phyloP scores from a whole-genome alignment of 1,140 invertebrate genomes.

The Potamilus streckersoni region DNA sequence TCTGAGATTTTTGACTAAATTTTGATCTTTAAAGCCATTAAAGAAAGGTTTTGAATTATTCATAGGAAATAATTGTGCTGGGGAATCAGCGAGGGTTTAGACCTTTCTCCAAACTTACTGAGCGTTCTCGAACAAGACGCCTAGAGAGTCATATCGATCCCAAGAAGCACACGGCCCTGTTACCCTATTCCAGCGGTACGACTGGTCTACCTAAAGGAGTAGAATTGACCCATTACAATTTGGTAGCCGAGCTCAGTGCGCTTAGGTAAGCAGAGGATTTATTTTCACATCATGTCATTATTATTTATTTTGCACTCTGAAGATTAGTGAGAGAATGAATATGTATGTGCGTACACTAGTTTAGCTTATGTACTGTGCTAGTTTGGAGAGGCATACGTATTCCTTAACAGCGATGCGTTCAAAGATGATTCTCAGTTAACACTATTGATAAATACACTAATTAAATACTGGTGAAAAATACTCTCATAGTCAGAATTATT shows the following conservation, averaged over 20 bases:
- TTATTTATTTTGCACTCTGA: too few relatives aligned
- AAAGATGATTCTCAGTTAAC: too few relatives aligned
- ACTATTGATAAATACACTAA: too few relatives aligned
- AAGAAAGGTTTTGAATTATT: too few relatives aligned
- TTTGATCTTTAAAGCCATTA: too few relatives aligned
- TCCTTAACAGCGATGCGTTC: too few relatives aligned
- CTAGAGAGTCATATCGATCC: constrained; percentile 11
- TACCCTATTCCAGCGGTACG: constrained; percentile 67
- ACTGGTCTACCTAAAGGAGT: constrained; percentile 63
- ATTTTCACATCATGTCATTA: neutral
- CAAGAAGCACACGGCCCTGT: constrained; percentile 51
- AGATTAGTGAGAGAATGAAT: neutral
- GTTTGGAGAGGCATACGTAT: neutral
- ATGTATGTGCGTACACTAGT: neutral
- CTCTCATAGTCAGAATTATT: too few relatives aligned
- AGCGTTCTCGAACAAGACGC: neutral
- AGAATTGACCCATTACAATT: constrained; percentile 58
- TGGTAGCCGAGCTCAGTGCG: constrained; percentile 41
- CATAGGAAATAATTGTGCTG: constrained; percentile 68
- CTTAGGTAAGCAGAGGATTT: constrained; percentile 27
- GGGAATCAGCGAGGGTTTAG: constrained; percentile 10
- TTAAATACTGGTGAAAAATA: too few relatives aligned
- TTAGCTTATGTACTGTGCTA: neutral
- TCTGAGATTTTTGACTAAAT: too few relatives aligned
- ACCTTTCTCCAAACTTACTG: constrained; percentile 5